Conservation (phyloP, 1,140 invertebrate species). For the Schlechtendalia chinensis region DNA sequence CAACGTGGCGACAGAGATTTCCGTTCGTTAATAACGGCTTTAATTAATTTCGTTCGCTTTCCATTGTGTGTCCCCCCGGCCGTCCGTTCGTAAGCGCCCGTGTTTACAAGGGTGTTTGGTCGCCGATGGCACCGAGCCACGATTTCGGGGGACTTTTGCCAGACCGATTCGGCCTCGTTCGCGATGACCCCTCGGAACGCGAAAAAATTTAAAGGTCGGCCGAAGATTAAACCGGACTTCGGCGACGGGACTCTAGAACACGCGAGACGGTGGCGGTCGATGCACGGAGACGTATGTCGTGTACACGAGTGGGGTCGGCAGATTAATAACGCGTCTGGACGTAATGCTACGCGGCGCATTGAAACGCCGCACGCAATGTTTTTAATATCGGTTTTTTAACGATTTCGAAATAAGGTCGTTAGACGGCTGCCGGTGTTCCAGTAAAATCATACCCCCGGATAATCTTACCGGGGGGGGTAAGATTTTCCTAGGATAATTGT, state of each 20-base stretch:
- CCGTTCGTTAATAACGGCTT: conserved; percentile 44
- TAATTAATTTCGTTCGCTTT: conserved; percentile 45
- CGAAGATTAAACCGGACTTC: conserved; percentile 42
- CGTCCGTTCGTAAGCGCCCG: conserved; percentile 19
- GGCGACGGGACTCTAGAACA: too few relatives aligned
- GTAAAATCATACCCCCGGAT: too few relatives aligned
- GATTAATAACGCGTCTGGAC: background rate
- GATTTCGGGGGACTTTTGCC: conserved; percentile 40
- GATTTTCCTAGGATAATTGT: too few relatives aligned
- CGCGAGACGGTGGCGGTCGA: too few relatives aligned
- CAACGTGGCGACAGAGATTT: conserved; percentile 48
- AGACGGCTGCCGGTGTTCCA: too few relatives aligned
- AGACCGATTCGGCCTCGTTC: conserved; percentile 37
- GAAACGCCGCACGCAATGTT: too few relatives aligned
- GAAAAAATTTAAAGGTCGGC: conserved; percentile 25
- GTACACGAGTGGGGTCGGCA: background rate
- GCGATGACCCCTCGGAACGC: conserved; percentile 33
- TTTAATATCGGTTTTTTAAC: too few relatives aligned
- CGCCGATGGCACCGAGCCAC: conserved; percentile 32
- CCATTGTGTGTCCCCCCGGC: conserved; percentile 32
- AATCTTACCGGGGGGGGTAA: too few relatives aligned
- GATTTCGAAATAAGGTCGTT: too few relatives aligned
- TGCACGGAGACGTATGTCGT: background rate
- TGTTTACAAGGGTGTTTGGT: conserved; percentile 49
- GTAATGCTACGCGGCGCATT: too few relatives aligned